Base-by-base conservation (phyloP, 2,113 vertebrate genomes). In the Anser cygnoides region DNA sequence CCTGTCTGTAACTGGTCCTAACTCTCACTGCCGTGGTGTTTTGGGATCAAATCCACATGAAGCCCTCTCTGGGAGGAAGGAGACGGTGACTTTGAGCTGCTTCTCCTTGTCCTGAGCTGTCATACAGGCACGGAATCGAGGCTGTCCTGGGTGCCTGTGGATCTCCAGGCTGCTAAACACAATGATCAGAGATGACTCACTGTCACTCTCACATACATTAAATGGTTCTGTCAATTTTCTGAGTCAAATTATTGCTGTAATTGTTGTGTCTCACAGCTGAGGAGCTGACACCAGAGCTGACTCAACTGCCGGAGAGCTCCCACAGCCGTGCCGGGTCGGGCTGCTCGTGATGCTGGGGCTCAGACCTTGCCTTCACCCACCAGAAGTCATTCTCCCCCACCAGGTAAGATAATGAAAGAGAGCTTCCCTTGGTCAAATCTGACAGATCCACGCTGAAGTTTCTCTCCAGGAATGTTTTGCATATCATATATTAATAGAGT, bases 131-230 rank as follows among this genome's bases (percentile, higher is more conserved):
- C 41, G 54, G 35, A 39, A 44, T 6, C 41, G 49, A 58, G 71
- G 74, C 43, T 58, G 77, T 54, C 91, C 91, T 46, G 63, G 2
- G 16, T 83, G 85, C 63, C 90, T 35, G 33, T 41, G 91, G 81
- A 70, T 89, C 86, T 59, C 83, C 88, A n/a, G 85, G 79, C 95
- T 81, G 86, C 85, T 29, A 1, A 84, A 46, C 73, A 76, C 79
- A 31, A n/a, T 5, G 33, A 79, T 84, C 89, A 89, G 71, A 85
- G 91, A 95, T 95, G 96, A 95, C 84, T 97, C 95, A 87, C 89
- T 94, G 93, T 91, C 96, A 96, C 63, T 96, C 88, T 65, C 74
- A 43, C 74, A 62, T 13, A 41, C 62, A 62, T 77, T 85, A 62
- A 90, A 87, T 0, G 25, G 35, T 19, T 44, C 87, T 94, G 94